phyloP scores from a whole-genome alignment of 2,113 vertebrate species.

The Rhodinocichla rosea region DNA sequence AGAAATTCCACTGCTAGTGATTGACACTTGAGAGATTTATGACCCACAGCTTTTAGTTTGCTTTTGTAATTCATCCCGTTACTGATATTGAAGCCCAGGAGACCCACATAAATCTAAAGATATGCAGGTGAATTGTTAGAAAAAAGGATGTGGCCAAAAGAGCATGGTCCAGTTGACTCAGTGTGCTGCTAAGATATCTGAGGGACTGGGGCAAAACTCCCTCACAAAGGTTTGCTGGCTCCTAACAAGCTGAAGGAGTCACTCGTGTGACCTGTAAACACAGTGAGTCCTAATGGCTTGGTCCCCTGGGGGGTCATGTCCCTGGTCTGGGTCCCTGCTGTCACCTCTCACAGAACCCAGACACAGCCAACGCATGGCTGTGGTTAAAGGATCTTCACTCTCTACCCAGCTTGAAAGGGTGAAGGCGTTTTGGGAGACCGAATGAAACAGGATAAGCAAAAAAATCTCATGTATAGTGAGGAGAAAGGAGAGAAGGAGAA shows the following conservation, averaged over 20 bases:
- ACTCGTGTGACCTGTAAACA: fast-evolving
- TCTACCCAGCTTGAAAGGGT: not conserved
- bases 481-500: not conserved
- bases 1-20: not conserved
- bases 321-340: not conserved
- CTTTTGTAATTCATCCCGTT: not conserved
- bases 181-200: not conserved
- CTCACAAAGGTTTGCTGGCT: not conserved
- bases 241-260: not conserved
- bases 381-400: not conserved
- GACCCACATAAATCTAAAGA: not conserved
- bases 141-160: not conserved
- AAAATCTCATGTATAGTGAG: not conserved
- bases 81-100: not conserved
- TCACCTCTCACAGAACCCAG: not conserved
- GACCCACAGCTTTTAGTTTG: not conserved
- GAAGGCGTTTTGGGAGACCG: not conserved
- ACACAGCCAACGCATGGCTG: not conserved
- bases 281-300: not conserved
- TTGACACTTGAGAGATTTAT: not conserved
- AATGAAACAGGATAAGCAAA: not conserved
- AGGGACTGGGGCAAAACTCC: not conserved
- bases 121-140: not conserved
- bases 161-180: fast-evolving
- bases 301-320: fast-evolving